Evolutionary conservation across 2,797 vertebrate genomes (phyloP), one percentile per base, ranked within the genome.

Genomic region (Chrysocyon brachyurus): DNA sequence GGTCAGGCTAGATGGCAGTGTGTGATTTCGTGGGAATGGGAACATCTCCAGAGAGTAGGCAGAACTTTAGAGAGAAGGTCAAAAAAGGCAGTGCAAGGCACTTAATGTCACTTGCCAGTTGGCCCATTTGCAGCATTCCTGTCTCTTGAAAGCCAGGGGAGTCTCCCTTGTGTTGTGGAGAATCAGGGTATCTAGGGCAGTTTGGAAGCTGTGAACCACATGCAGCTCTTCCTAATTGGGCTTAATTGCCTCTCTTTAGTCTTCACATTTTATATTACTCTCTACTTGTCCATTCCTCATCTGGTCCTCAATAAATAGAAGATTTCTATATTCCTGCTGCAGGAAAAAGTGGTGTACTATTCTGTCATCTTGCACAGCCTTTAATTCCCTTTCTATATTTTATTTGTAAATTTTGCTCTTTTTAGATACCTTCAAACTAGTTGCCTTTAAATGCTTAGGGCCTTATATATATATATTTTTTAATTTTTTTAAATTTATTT

Each of bases 181-280:
- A 36, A 77, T 77, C 22, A 63, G 66, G 78, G 49, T 31, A 56
- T 46, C 1, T 0, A 33, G 57, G 19, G 86, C 56, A 91, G 64
- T 92, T 87, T 28, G 33, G 83, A 93, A 94, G 85, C 88, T 87
- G 36, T 54, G 33, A 73, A 85, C 46, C 22, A 68, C 61, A 61
- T 26, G 59, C 52, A 84, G 36, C 75, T 36, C 26, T 95, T 95
- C 54, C 86, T 95, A 40, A 73, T 57, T 66, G 68, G 75, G 57
- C 82, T 94, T 90, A 57, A 28, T 92, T 95, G 46, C 86, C 92
- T 94, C 77, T 94, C 52, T 85, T 84, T 6, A 70, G 61, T 84
- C 46, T 89, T 82, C n/a, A 52, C 26, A 59, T 52, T 64, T 81
- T 40, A 33, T 73, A 6, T 75, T 82, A 59, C 57, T 92, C 7